Evolutionary conservation across 2,888 invertebrate species (phyloP), one percentile per base, ranked within the genome.

Genomic region (Esperia sulphurella): DNA sequence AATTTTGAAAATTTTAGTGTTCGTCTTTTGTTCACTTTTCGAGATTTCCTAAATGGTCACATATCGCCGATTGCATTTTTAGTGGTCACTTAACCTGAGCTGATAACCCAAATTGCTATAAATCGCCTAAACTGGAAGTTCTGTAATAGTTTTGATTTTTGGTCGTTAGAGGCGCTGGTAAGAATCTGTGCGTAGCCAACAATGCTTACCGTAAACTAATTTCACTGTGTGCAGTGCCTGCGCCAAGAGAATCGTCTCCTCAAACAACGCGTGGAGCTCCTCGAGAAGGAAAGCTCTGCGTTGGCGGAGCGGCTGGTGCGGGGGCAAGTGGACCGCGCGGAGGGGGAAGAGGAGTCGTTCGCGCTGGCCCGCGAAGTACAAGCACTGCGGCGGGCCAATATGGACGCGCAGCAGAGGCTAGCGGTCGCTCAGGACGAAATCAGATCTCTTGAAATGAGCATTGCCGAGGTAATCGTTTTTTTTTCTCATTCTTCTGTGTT

Each of bases 181-280:
- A n/a, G n/a, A n/a, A n/a, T n/a, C n/a, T n/a, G n/a, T n/a, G n/a
- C n/a, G n/a, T n/a, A n/a, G n/a, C n/a, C n/a, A n/a, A n/a, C n/a
- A n/a, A n/a, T n/a, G n/a, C n/a, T n/a, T n/a, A n/a, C n/a, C n/a
- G n/a, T n/a, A n/a, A n/a, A n/a, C n/a, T n/a, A n/a, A n/a, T n/a
- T n/a, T 21, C 3, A 21, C 2, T 21, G 21, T 21, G 21, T 21
- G 3, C 69, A 88, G 87, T 87, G 87, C 56, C 89, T 97, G 48
- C 91, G 98, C 54, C 97, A 98, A 57, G 99, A 99, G 87, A 99
- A 99, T 79, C 94, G 97, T 57, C 92, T 99, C 47, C 90, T 99
- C n/a, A 93, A 97, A 56, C 98, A 99, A 73, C 91, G 98, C 50
- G 98, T 98, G 58, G 98, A 98, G 71, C 93, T 98, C 57, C 88